A percentile compares a stretch with the other conserved stretches of the same genome.
Evolutionary conservation across 1,140 invertebrate species (phyloP).

Genomic region (Eufriesea mexicana): DNA sequence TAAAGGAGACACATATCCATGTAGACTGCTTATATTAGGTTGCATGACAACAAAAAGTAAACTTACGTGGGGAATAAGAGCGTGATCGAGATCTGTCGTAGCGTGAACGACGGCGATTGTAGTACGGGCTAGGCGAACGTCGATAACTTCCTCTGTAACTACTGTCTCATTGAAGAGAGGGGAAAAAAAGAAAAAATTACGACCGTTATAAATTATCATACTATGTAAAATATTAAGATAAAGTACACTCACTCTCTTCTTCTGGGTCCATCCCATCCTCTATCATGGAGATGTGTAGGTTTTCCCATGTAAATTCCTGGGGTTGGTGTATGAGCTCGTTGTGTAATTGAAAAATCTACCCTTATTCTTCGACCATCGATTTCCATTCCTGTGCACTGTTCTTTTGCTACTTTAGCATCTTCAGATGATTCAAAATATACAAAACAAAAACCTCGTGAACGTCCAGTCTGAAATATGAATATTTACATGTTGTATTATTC

Average conservation of each 20-base stretch:
- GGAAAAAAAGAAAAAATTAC: neutral
- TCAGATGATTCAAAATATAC: conserved; percentile 95
- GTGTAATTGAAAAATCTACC: conserved; percentile 98
- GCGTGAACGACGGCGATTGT: conserved; percentile 82
- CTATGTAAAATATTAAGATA: neutral
- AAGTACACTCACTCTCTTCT: conserved; percentile 83
- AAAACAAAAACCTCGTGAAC: conserved; percentile 98
- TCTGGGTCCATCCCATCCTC: conserved; percentile 76
- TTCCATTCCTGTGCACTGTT: conserved; percentile 95
- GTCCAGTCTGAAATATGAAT: conserved; percentile 86
- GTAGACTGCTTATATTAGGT: conserved; percentile 74
- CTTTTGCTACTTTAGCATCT: conserved; percentile 96
- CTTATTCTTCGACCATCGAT: conserved; percentile 96
- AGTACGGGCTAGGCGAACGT: conserved; percentile 86
- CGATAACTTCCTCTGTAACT: conserved; percentile 80
- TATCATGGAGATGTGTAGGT: conserved; percentile 85
- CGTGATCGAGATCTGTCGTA: conserved; percentile 91
- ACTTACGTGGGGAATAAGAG: conserved; percentile 94
- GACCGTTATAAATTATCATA: neutral
- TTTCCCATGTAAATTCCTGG: conserved; percentile 99
- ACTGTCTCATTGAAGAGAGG: conserved; percentile 53
- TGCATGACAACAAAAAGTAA: conserved; percentile 54
- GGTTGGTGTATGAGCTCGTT: conserved; percentile 97
- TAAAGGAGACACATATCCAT: conserved; percentile 66
- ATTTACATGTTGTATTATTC: neutral